Evolutionary conservation across 2,888 invertebrate species (phyloP).

Genomic region (Dryadula phaetusa): DNA sequence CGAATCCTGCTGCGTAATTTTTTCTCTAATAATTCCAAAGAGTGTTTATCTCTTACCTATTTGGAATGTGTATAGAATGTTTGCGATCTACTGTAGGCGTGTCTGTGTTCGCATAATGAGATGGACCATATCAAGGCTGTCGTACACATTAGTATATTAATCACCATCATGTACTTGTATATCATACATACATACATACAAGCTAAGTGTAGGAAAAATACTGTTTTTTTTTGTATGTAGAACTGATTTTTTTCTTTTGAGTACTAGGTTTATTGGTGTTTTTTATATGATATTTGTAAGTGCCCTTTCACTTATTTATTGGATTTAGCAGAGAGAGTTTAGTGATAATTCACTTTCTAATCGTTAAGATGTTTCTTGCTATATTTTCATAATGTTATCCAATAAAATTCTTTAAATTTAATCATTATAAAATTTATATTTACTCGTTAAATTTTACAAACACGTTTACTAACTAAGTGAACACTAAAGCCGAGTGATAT

Average conservation of each 20-base stretch:
- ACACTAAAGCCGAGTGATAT: neutral
- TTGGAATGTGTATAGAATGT: constrained; percentile 2
- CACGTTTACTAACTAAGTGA: neutral
- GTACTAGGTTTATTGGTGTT: too few species aligned
- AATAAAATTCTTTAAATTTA: too few species aligned
- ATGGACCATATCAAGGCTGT: constrained; percentile 31
- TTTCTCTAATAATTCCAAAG: constrained; percentile 1
- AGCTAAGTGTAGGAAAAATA: constrained; percentile 10
- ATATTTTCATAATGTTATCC: too few species aligned
- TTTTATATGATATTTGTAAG: too few species aligned
- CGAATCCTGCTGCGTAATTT: too few species aligned
- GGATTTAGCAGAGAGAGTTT: too few species aligned
- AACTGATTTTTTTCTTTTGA: too few species aligned
- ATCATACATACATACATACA: neutral
- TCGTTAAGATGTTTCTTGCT: too few species aligned
- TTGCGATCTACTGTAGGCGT: constrained; percentile 27
- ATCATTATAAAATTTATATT: too few species aligned
- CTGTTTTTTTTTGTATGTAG: neutral
- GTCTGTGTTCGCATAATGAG: constrained; percentile 39
- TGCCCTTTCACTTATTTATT: too few species aligned
- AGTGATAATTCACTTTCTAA: too few species aligned
- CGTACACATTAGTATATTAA: constrained; percentile 28
- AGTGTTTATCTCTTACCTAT: neutral
- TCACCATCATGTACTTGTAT: constrained; percentile 19
- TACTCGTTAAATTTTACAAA: neutral